These are phyloP conservation scores for Zaprionus bogoriensis DNA, from an alignment of 2,888 invertebrate genomes.

Conservation along the genomic window DNA sequence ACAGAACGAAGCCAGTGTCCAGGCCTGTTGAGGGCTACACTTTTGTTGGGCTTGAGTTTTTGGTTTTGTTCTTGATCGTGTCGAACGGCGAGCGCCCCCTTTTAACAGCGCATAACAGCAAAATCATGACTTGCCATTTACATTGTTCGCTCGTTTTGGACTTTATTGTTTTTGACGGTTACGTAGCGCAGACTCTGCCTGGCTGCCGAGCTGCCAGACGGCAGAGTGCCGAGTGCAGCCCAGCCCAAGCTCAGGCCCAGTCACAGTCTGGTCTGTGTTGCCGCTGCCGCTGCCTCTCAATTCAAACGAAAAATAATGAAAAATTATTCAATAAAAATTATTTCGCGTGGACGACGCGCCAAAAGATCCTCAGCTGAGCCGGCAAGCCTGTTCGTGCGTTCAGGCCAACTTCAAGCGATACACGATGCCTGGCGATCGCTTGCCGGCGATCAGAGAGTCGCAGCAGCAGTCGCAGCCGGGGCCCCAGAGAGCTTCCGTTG, in stretches of 20 bases:
- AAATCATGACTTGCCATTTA: conserved; percentile 82
- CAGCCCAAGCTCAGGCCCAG: conserved; percentile 31
- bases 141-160: conserved; percentile 82
- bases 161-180: conserved; percentile 81
- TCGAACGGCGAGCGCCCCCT: conserved; percentile 82
- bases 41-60: conserved; percentile 35
- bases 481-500: conserved; percentile 64
- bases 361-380: conserved; percentile 39
- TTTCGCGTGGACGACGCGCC: conserved; percentile 63
- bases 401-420: conserved; percentile 27
- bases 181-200: conserved; percentile 30
- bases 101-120: conserved; percentile 81
- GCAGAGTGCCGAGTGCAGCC: too few species aligned
- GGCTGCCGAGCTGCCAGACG: too few species aligned
- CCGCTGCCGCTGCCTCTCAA: conserved; percentile 62
- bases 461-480: conserved; percentile 21
- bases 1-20: conserved; percentile 27
- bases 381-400: conserved; percentile 60
- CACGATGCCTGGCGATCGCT: conserved; percentile 22
- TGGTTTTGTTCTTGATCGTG: conserved; percentile 79
- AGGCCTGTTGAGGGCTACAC: conserved; percentile 36
- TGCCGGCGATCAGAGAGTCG: conserved; percentile 41
- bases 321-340: conserved; percentile 83
- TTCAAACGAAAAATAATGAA: conserved; percentile 80
- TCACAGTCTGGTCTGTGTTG: conserved; percentile 19